Evolutionary conservation across 1,140 invertebrate species (phyloP).

Genomic region (Drosophila bocqueti): DNA sequence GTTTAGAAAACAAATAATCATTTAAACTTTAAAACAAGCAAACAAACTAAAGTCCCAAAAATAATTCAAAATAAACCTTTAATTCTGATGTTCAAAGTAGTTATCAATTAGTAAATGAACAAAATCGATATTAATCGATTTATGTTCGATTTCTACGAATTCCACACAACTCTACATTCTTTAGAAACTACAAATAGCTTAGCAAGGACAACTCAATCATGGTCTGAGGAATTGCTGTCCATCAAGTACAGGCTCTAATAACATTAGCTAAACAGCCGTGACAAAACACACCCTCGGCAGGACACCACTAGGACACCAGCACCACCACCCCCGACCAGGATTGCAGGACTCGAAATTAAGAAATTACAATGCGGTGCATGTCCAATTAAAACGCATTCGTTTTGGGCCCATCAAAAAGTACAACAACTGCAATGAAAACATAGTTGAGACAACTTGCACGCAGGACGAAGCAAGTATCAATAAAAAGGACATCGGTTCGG

Average conservation of each 20-base stretch:
- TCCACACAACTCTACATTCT: background rate
- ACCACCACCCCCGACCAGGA: conserved; percentile 13
- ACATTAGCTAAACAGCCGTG: conserved; percentile 21
- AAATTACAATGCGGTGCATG: conserved; percentile 51
- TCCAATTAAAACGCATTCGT: conserved; percentile 52
- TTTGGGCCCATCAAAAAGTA: conserved; percentile 23
- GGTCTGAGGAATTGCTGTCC: background rate
- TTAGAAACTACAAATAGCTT: background rate
- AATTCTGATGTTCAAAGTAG: background rate
- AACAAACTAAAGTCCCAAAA: too few species aligned
- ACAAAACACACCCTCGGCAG: conserved; percentile 11
- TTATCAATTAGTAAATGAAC: background rate
- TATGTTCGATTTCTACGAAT: background rate
- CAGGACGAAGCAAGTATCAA: conserved; percentile 62
- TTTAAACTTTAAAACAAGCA: too few species aligned
- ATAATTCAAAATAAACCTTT: background rate
- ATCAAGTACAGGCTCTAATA: conserved; percentile 12
- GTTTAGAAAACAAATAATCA: too few species aligned
- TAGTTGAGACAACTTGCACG: conserved; percentile 57
- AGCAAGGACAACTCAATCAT: conserved; percentile 3
- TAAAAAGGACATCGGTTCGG: conserved; percentile 35
- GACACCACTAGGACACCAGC: background rate
- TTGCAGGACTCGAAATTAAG: conserved; percentile 39
- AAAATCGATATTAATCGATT: background rate
- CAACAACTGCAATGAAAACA: background rate